A percentile compares a stretch with the other conserved stretches of the same genome.
These are phyloP conservation scores for Apotomis capreana DNA, from an alignment of 2,888 invertebrate genomes.

Conservation along the genomic window DNA sequence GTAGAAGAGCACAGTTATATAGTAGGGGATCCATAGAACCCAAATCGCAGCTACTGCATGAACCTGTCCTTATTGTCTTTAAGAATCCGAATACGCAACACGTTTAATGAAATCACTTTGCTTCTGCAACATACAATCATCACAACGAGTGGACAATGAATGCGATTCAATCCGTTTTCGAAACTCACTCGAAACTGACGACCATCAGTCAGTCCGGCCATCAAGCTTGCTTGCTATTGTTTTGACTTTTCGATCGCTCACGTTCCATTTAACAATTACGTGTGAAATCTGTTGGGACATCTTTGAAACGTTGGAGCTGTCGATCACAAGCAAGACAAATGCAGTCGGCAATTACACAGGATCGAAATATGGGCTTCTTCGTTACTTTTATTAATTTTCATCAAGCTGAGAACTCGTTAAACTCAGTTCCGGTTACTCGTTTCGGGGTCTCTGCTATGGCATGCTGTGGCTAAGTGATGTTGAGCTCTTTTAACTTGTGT, in stretches of 20 bases:
- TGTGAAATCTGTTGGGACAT: constrained; percentile 13
- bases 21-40: not conserved
- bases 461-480: too few species aligned
- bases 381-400: not conserved
- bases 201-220: constrained; percentile 11
- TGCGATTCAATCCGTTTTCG: constrained; percentile 26
- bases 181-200: constrained; percentile 25
- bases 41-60: not conserved
- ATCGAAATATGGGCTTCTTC: not conserved
- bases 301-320: constrained; percentile 1
- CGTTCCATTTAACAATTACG: constrained; percentile 17
- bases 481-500: too few species aligned
- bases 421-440: too few species aligned
- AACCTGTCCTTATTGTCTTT: not conserved
- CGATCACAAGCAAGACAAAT: not conserved
- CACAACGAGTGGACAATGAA: constrained; percentile 27
- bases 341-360: not conserved
- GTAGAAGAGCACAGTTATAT: too few species aligned
- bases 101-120: constrained; percentile 8
- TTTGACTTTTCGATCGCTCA: constrained; percentile 12
- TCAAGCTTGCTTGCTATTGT: constrained; percentile 23
- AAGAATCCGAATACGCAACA: constrained; percentile 4
- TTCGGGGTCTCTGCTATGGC: too few species aligned
- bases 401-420: not conserved
- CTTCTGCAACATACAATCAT: constrained; percentile 5